A percentile compares a stretch with the other conserved stretches of the same genome.
These are phyloP conservation scores for Oncorhynchus clarkii DNA, from an alignment of 2,113 vertebrate genomes.

Conservation along the genomic window DNA sequence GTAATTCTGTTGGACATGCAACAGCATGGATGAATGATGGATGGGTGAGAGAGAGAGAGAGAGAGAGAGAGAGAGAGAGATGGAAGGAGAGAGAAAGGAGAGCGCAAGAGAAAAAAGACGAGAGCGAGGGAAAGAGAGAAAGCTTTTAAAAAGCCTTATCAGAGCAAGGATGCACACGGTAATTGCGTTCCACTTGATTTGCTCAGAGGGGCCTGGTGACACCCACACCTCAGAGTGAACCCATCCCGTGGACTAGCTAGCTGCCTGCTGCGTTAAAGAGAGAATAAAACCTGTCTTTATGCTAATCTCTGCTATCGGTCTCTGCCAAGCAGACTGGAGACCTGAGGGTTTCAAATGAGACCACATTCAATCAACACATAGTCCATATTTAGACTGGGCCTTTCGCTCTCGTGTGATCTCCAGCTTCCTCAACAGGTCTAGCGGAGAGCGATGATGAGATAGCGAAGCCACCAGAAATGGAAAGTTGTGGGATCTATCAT, in stretches of 20 bases:
- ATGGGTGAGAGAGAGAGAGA: neutral
- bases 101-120: neutral
- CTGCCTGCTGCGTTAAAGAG: too few relatives aligned
- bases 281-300: neutral
- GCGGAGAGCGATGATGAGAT: too few relatives aligned
- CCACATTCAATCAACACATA: neutral
- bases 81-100: too few relatives aligned
- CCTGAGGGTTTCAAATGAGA: neutral
- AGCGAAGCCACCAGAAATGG: too few relatives aligned
- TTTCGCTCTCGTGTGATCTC: neutral
- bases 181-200: neutral
- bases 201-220: neutral
- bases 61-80: too few relatives aligned
- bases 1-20: too few relatives aligned
- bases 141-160: neutral
- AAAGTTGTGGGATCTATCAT: too few relatives aligned
- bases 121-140: neutral
- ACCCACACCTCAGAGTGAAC: too few relatives aligned
- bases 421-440: neutral
- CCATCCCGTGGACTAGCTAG: too few relatives aligned
- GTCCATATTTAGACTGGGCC: neutral
- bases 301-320: neutral
- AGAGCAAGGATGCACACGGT: neutral
- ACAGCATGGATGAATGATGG: neutral
- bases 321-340: neutral